Evolutionary conservation across 2,113 vertebrate species (phyloP).

Genomic region (Percina caprodes): DNA sequence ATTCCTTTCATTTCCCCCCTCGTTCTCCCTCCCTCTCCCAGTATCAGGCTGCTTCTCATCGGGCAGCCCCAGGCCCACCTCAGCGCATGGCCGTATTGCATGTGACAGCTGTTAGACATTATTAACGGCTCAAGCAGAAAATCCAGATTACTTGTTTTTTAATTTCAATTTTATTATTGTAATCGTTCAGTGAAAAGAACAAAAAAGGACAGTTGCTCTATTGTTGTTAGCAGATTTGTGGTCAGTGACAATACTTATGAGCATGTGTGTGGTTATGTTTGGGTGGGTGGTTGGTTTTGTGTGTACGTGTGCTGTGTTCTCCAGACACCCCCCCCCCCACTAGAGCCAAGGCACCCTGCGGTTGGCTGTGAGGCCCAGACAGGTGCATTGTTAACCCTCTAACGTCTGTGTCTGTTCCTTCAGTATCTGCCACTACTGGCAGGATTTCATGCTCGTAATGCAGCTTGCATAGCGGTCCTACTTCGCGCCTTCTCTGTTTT

Average conservation of each 20-base stretch:
- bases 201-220: conserved; percentile 65
- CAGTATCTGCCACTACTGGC: conserved; percentile 33
- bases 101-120: conserved; percentile 85
- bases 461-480: not conserved
- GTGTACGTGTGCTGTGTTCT: conserved; percentile 23
- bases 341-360: conserved; percentile 70
- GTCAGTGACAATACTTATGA: conserved; percentile 60
- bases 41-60: conserved; percentile 72
- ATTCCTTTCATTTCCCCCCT: not conserved
- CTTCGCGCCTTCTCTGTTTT: conserved; percentile 22
- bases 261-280: conserved; percentile 54
- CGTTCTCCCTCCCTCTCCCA: conserved; percentile 29
- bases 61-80: conserved; percentile 75
- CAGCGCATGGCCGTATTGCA: conserved; percentile 60
- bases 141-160: conserved; percentile 85
- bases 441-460: conserved; percentile 18
- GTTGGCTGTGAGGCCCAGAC: conserved; percentile 73
- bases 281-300: conserved; percentile 42
- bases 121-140: conserved; percentile 84
- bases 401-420: conserved; percentile 68
- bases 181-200: conserved; percentile 73
- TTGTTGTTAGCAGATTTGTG: conserved; percentile 72
- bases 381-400: conserved; percentile 82
- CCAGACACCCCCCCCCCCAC: conserved; percentile 48
- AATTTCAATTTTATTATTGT: conserved; percentile 83